phyloP scores from a whole-genome alignment of 2,113 vertebrate species.

The Sisor rabdophorus region DNA sequence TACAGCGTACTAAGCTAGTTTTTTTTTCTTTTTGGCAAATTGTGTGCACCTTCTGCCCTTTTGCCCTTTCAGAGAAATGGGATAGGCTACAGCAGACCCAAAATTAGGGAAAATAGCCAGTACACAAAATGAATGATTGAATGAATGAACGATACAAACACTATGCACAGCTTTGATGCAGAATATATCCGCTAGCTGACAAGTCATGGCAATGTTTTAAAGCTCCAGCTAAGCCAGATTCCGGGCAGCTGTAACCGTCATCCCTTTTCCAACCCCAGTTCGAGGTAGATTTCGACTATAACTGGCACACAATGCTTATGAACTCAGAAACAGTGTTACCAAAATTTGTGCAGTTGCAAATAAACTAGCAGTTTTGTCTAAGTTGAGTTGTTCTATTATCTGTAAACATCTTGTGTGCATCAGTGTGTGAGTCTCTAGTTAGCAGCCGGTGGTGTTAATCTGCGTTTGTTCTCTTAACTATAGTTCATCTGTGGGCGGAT shows the following conservation, averaged over 20 bases:
- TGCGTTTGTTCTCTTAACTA: conserved; percentile 70
- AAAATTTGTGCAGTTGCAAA: conserved; percentile 20
- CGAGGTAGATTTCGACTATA: neutral
- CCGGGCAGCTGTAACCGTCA: neutral
- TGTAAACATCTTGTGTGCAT: conserved; percentile 31
- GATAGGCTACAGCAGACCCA: too few relatives aligned
- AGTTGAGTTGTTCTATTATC: neutral
- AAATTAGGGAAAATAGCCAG: too few relatives aligned
- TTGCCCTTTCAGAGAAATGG: too few relatives aligned
- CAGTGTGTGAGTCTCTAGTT: conserved; percentile 41
- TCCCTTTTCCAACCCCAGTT: neutral
- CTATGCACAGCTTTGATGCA: neutral
- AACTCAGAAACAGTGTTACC: conserved; percentile 11
- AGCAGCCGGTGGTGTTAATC: conserved; percentile 64
- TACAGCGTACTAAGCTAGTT: too few relatives aligned
- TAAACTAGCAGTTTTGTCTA: neutral
- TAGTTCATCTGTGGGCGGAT: conserved; percentile 77
- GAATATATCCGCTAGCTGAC: neutral
- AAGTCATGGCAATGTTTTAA: neutral
- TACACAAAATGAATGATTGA: too few relatives aligned
- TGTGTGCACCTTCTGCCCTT: too few relatives aligned
- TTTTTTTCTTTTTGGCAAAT: too few relatives aligned
- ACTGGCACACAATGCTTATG: neutral
- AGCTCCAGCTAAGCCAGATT: neutral
- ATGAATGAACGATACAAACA: neutral